Evolutionary conservation across 2,888 invertebrate species (phyloP).

Genomic region (Drosophila lutescens): DNA sequence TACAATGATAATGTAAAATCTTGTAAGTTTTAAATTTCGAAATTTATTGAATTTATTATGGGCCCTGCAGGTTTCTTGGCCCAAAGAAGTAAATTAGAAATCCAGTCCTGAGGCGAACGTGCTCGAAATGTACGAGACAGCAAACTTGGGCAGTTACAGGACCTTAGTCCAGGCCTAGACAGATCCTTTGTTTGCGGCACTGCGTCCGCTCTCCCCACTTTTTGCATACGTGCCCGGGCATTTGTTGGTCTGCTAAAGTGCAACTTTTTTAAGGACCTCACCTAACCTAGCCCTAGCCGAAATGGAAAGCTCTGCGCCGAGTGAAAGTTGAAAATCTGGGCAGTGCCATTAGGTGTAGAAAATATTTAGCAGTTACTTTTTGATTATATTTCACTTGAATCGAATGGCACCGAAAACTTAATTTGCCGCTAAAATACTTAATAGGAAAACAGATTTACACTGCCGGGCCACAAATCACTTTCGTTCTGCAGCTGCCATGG

Average conservation of each 20-base stretch:
- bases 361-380: constrained; percentile 48
- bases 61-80: background rate
- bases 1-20: no score
- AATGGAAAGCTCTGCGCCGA: constrained; percentile 61
- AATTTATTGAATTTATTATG: background rate
- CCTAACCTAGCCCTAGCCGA: constrained; percentile 33
- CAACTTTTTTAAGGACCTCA: constrained; percentile 31
- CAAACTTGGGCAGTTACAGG: constrained; percentile 17
- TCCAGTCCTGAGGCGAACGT: constrained; percentile 24
- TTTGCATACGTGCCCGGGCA: constrained; percentile 67
- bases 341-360: constrained; percentile 24
- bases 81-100: background rate
- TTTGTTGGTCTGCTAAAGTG: constrained; percentile 67
- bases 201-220: constrained; percentile 10
- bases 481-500: constrained; percentile 52
- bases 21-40: background rate
- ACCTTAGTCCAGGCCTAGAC: constrained; percentile 36
- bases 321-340: constrained; percentile 47
- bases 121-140: constrained; percentile 38
- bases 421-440: constrained; percentile 77
- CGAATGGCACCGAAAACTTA: constrained; percentile 48
- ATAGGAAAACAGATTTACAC: constrained; percentile 77
- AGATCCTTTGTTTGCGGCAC: constrained; percentile 49
- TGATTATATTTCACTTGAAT: constrained; percentile 52
- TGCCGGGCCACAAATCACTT: constrained; percentile 78